Evolutionary conservation across 2,797 vertebrate species (phyloP).

Genomic region (Semotilus atromaculatus): DNA sequence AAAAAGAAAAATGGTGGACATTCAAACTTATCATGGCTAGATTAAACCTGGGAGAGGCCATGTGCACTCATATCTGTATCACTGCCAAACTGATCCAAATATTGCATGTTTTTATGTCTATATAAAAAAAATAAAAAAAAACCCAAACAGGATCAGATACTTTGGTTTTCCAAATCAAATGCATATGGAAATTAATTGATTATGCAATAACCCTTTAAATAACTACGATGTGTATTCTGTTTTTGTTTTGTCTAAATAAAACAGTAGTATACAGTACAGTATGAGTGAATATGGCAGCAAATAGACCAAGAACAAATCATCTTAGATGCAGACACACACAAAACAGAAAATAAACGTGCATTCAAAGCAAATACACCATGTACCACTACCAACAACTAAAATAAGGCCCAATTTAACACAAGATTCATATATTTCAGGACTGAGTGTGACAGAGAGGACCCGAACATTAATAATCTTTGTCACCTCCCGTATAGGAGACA

Average conservation of each 20-base stretch:
- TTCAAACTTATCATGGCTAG: conserved; percentile 9
- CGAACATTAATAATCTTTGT: neutral
- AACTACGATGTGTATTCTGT: neutral
- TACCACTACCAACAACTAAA: neutral
- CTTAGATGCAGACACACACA: conserved; percentile 39
- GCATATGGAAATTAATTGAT: neutral
- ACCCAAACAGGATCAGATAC: neutral
- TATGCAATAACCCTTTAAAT: neutral
- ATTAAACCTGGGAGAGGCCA: conserved; percentile 36
- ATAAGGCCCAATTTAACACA: neutral
- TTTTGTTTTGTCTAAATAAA: conserved; percentile 8
- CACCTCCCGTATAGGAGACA: neutral
- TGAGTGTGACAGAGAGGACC: neutral
- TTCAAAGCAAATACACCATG: neutral
- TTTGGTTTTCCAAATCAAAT: neutral
- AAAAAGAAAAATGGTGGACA: conserved; percentile 63
- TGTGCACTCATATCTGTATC: conserved; percentile 52
- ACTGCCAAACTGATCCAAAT: neutral
- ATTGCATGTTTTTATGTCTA: neutral
- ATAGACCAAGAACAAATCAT: conserved; percentile 16
- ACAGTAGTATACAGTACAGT: conserved; percentile 22
- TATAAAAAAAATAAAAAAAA: neutral
- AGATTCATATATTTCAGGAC: neutral
- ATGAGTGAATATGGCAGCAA: conserved; percentile 56
- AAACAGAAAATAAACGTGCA: conserved; percentile 25